These are phyloP conservation scores for Nothoprocta perdicaria DNA, from an alignment of 2,113 vertebrate species.

Conservation along the genomic window DNA sequence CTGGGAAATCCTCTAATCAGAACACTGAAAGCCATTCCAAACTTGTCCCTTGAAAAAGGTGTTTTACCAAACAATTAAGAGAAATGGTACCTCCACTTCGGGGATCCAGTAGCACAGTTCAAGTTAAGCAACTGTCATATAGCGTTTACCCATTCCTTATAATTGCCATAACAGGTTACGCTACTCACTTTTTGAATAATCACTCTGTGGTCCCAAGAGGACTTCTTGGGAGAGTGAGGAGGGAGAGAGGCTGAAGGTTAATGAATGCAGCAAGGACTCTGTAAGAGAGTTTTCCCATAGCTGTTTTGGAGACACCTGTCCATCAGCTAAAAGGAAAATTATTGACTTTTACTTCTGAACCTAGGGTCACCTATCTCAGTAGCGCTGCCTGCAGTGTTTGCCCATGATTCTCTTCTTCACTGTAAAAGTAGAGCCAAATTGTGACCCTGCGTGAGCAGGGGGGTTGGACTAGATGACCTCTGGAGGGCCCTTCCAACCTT, in stretches of 20 bases:
- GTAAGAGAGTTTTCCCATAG: not conserved
- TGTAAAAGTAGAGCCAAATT: not conserved
- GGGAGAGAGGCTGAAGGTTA: not conserved
- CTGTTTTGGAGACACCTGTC: not conserved
- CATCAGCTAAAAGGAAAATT: not conserved
- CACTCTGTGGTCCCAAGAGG: not conserved
- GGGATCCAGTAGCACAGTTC: not conserved
- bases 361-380: not conserved
- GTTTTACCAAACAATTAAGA: not conserved
- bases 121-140: not conserved
- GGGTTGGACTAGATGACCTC: too few relatives aligned
- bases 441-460: too few relatives aligned
- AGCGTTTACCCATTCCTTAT: not conserved
- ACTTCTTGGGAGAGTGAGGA: not conserved
- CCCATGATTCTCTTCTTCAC: fast-evolving
- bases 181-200: not conserved
- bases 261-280: not conserved
- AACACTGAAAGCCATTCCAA: not conserved
- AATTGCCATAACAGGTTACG: not conserved
- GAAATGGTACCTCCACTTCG: not conserved
- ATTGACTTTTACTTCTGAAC: not conserved
- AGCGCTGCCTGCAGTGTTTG: not conserved
- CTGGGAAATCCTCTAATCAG: not conserved
- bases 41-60: not conserved
- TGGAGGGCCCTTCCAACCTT: too few relatives aligned